Evolutionary conservation across 2,797 vertebrate genomes (phyloP).

Genomic region (Bradypodion pumilum): DNA sequence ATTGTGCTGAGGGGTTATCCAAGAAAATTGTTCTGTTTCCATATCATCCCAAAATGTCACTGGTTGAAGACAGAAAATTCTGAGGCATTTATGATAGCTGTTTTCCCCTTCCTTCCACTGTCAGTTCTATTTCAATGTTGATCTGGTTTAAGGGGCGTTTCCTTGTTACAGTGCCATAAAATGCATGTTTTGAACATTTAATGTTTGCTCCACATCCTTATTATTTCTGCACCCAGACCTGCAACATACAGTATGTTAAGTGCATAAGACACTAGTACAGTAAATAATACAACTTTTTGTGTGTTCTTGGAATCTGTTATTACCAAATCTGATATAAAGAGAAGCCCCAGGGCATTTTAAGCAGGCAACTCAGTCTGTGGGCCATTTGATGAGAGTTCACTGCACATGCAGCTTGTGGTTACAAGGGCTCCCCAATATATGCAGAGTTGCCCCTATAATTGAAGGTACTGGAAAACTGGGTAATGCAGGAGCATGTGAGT

Average conservation of each 20-base stretch:
- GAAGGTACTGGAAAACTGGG: background rate
- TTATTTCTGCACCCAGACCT: background rate
- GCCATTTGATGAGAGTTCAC: background rate
- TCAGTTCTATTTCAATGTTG: conserved; percentile 35
- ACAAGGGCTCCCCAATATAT: background rate
- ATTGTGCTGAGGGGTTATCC: background rate
- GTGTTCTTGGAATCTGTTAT: background rate
- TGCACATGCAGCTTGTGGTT: no score
- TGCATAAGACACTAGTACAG: background rate
- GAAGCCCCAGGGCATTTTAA: background rate
- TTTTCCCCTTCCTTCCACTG: conserved; percentile 39
- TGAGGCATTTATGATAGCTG: background rate
- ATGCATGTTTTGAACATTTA: conserved; percentile 10
- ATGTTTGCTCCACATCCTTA: conserved; percentile 32
- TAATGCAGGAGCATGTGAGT: background rate
- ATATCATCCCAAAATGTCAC: background rate
- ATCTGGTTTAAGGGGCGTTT: conserved; percentile 18
- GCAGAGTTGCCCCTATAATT: background rate
- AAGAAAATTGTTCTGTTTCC: background rate
- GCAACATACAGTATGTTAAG: background rate
- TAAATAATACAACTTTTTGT: background rate
- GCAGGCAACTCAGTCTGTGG: background rate
- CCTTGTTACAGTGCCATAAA: conserved; percentile 24
- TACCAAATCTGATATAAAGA: background rate
- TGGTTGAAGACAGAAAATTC: background rate